phyloP scores from a whole-genome alignment of 1,140 invertebrate species.

The Eumeta japonica region DNA sequence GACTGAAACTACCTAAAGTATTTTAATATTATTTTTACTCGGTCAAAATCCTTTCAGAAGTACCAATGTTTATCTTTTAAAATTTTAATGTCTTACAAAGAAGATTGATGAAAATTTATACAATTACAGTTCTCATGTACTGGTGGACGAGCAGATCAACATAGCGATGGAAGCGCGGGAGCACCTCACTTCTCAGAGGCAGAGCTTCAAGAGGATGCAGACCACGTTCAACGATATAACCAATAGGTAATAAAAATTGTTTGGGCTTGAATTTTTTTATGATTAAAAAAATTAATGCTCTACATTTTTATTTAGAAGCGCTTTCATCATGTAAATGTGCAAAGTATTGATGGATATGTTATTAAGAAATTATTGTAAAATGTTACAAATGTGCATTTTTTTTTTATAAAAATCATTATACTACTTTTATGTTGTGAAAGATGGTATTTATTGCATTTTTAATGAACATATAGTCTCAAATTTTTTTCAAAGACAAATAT shows the following conservation, averaged over 20 bases:
- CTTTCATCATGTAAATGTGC: background rate
- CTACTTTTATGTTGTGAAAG: too few species aligned
- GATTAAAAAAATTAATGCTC: background rate
- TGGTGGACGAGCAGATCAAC: constrained; percentile 95
- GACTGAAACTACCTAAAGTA: too few species aligned
- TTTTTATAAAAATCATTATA: too few species aligned
- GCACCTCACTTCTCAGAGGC: constrained; percentile 82
- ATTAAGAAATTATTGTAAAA: background rate
- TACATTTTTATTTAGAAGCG: background rate
- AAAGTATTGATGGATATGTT: background rate
- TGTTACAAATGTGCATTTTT: too few species aligned
- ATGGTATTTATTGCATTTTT: too few species aligned
- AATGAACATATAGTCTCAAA: too few species aligned
- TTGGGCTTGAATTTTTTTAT: background rate
- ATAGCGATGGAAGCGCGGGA: constrained; percentile 95
- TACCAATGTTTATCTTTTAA: too few species aligned
- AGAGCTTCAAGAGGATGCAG: constrained; percentile 85
- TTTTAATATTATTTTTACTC: too few species aligned
- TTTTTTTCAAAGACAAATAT: too few species aligned
- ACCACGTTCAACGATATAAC: constrained; percentile 90
- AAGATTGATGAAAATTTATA: too few species aligned
- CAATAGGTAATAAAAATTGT: constrained; percentile 71
- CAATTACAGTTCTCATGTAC: constrained; percentile 79
- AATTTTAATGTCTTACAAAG: too few species aligned
- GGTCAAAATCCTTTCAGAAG: too few species aligned